Conservation (phyloP, 1,140 invertebrate species). For the Aphelenchoides fujianensis region DNA sequence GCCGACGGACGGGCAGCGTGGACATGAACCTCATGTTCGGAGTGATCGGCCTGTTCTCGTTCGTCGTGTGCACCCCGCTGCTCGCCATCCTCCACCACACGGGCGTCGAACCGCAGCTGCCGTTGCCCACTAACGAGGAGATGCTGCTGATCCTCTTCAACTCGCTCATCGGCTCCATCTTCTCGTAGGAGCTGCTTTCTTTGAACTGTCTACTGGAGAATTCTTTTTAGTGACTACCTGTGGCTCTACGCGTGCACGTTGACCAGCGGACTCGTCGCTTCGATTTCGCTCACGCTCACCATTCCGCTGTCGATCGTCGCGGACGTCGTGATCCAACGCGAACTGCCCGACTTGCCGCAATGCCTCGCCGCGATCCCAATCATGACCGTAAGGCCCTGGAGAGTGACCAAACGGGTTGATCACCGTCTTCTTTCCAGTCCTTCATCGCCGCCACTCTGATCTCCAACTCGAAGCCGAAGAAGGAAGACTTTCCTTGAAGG, state of each 20-base stretch:
- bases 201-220: too few relatives aligned
- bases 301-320: slow-evolving; percentile 46
- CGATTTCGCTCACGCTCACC: slow-evolving; percentile 39
- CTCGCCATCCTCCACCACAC: slow-evolving; percentile 36
- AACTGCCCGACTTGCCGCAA: slow-evolving; percentile 34
- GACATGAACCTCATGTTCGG: slow-evolving; percentile 46
- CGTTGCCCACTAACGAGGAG: slow-evolving; percentile 33
- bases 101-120: slow-evolving; percentile 43
- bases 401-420: neutral
- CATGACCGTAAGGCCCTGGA: slow-evolving; percentile 27
- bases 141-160: slow-evolving; percentile 36
- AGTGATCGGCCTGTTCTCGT: slow-evolving; percentile 44
- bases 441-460: slow-evolving; percentile 14
- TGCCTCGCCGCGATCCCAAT: slow-evolving; percentile 42
- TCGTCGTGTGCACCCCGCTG: slow-evolving; percentile 45
- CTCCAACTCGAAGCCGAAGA: neutral
- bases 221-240: too few relatives aligned
- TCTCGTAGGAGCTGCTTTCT: too few relatives aligned
- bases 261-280: slow-evolving; percentile 43
- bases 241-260: slow-evolving; percentile 49
- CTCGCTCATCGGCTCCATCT: slow-evolving; percentile 40
- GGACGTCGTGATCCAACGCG: slow-evolving; percentile 36
- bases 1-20: slow-evolving; percentile 27
- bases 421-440: neutral
- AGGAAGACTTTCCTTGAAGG: neutral